Evolutionary conservation across 2,888 invertebrate species (phyloP).

Genomic region (Bombylius major): DNA sequence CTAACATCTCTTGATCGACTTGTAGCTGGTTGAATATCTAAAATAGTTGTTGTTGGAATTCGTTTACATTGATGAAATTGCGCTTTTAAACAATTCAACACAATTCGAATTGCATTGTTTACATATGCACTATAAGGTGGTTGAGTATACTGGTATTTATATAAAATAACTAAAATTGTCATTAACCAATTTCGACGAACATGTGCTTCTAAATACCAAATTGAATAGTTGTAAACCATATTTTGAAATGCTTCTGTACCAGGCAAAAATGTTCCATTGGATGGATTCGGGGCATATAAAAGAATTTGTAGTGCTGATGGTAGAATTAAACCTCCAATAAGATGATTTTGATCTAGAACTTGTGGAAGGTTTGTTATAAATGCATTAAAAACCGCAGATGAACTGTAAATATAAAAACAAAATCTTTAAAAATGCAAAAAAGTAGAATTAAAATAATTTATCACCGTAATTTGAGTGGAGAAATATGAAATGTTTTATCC

Average conservation of each 20-base stretch:
- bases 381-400: constrained; percentile 90
- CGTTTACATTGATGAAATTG: constrained; percentile 85
- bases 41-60: constrained; percentile 65
- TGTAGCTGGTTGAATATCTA: constrained; percentile 55
- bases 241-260: constrained; percentile 48
- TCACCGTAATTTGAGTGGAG: constrained; percentile 72
- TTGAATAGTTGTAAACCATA: constrained; percentile 51
- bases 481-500: constrained; percentile 83
- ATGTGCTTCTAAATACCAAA: constrained; percentile 80
- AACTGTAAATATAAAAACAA: constrained; percentile 39
- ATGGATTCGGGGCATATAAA: constrained; percentile 73
- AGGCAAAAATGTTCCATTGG: constrained; percentile 38
- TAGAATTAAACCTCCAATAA: constrained; percentile 80
- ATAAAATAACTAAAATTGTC: constrained; percentile 82
- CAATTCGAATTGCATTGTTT: constrained; percentile 71
- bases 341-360: constrained; percentile 89
- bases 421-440: background rate
- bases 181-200: constrained; percentile 85
- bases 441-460: background rate
- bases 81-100: constrained; percentile 81
- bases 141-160: constrained; percentile 77
- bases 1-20: constrained; percentile 47
- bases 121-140: constrained; percentile 58
- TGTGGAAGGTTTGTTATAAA: constrained; percentile 89
- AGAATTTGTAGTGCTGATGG: constrained; percentile 71